Evolutionary conservation across 2,797 vertebrate species (phyloP), one percentile per base, ranked within the genome.

Genomic region (Meriones psammophilus): DNA sequence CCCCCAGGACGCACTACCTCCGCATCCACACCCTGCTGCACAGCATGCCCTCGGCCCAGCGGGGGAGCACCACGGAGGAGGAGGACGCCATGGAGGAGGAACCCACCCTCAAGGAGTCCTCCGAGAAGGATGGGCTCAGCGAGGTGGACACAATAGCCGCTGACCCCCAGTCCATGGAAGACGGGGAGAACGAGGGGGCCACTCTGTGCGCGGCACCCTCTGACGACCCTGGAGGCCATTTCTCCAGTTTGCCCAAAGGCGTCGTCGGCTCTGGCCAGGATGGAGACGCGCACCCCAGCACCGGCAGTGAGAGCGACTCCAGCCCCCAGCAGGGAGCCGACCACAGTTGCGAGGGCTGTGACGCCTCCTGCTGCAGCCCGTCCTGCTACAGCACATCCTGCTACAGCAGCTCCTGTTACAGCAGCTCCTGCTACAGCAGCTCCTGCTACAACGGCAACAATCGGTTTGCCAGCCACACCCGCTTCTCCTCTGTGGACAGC

Each of bases 401-500:
- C 98, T 99, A 99, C 98, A 99, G 99, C 98, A 98, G 98, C 18
- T 99, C 99, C 10, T 99, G 99, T 98, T 99, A 99, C 98, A 99
- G 99, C 98, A 99, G 99, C 0, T 99, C 99, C 15, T 99, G 99
- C 88, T 99, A 99, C 98, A 99, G 99, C 97, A 99, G 99, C 0
- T 99, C 99, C 4, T 99, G 99, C 96, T 99, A 99, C 0, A 99
- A 99, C 86, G 99, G 99, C 97, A 99, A 98, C 88, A 99, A 98
- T 86, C 99, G 99, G 89, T 98, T 99, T 98, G 99, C 99, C 98
- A 99, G 99, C 98, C 99, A 99, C 93, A 99, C 99, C 0, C 99
- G 99, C 92, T 99, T 99, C 96, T 99, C 99, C 73, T 99, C 99
- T 0, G 99, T 99, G 89, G 99, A 99, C 98, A 99, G 99, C 89